These are phyloP conservation scores for Clitarchus hookeri DNA, from an alignment of 2,888 invertebrate species.

Conservation along the genomic window DNA sequence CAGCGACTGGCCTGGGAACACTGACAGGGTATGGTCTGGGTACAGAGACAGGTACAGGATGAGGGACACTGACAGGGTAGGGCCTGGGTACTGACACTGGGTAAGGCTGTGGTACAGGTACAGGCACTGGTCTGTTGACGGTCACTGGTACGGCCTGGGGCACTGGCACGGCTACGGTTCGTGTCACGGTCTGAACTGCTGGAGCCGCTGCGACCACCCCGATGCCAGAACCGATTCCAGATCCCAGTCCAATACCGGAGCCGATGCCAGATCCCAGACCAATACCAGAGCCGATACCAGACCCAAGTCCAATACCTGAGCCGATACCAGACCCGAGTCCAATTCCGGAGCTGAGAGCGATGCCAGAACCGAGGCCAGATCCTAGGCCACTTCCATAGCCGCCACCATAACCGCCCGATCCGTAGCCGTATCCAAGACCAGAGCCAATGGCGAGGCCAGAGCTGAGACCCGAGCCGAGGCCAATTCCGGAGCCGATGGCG, in stretches of 20 bases:
- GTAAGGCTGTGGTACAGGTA: constrained; percentile 35
- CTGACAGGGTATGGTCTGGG: constrained; percentile 54
- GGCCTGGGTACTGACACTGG: constrained; percentile 36
- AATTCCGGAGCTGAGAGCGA: too few relatives aligned
- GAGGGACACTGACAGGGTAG: constrained; percentile 36
- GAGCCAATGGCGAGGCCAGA: background rate
- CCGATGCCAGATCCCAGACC: background rate
- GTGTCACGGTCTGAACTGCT: constrained; percentile 12
- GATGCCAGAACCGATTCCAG: background rate
- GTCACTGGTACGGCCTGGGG: constrained; percentile 36
- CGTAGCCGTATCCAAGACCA: too few relatives aligned
- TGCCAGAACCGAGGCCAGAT: too few relatives aligned
- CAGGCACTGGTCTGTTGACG: constrained; percentile 47
- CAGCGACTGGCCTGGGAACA: constrained; percentile 65
- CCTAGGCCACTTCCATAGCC: too few relatives aligned
- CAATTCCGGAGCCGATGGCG: background rate
- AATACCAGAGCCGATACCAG: background rate
- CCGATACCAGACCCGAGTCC: background rate
- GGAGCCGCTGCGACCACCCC: background rate
- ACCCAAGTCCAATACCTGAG: background rate
- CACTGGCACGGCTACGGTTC: constrained; percentile 36
- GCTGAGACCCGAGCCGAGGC: background rate
- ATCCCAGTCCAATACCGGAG: background rate
- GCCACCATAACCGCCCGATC: too few relatives aligned
- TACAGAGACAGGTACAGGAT: constrained; percentile 37